These are phyloP conservation scores for Vombatus ursinus DNA, from an alignment of 2,113 vertebrate genomes.

Conservation along the genomic window DNA sequence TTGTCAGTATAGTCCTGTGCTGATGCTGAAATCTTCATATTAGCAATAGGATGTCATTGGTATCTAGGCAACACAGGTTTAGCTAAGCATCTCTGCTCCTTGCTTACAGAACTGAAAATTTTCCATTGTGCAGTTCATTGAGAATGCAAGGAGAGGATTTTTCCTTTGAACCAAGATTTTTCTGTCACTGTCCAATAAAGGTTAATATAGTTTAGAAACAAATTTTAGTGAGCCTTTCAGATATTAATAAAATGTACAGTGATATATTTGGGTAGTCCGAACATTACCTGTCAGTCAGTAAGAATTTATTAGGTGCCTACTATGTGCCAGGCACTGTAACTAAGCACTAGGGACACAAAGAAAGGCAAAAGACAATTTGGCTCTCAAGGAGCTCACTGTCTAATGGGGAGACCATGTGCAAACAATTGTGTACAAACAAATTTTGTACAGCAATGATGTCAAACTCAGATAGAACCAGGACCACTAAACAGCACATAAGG, in stretches of 20 bases:
- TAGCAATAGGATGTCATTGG: constrained; percentile 69
- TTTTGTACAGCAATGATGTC: background rate
- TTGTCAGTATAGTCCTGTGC: constrained; percentile 72
- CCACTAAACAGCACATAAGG: background rate
- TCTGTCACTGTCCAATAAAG: background rate
- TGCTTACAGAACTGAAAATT: constrained; percentile 83
- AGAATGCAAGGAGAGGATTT: constrained; percentile 73
- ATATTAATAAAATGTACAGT: background rate
- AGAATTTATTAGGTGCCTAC: background rate
- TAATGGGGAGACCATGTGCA: background rate
- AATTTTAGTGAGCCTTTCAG: background rate
- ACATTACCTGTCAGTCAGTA: background rate
- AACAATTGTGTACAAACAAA: background rate
- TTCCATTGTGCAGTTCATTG: constrained; percentile 79
- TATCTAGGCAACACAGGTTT: constrained; percentile 81
- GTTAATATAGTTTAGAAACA: constrained; percentile 34
- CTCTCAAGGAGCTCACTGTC: background rate
- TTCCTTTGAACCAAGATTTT: constrained; percentile 55
- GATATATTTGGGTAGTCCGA: background rate
- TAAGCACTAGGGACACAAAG: background rate
- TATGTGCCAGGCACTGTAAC: background rate
- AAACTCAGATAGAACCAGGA: background rate
- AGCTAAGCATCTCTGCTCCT: constrained; percentile 75
- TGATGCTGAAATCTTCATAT: constrained; percentile 61
- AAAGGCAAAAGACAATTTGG: background rate